Evolutionary conservation across 2,888 invertebrate genomes (phyloP), one percentile per base, ranked within the genome.

Genomic region (Phengaris alcon): DNA sequence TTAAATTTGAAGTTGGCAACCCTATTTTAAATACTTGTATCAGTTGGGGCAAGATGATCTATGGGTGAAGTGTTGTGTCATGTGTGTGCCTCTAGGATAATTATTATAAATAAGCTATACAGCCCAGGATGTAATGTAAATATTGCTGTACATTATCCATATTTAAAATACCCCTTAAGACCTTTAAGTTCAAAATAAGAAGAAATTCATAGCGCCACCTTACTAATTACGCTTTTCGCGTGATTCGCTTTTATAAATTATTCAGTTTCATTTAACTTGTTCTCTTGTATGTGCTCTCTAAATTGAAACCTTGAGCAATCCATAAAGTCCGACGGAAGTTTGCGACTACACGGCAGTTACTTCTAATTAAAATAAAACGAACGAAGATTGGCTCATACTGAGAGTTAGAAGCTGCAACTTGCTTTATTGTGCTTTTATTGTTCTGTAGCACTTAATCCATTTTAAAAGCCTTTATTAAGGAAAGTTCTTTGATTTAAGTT

Each of bases 351-450:
- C 15, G 48, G 48, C 46, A 69, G 46, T 48, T 69, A n/a, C 48
- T 69, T 69, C 48, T 70, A 70, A 70, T 70, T 51, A 70, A 70
- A 52, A 68, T 68, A 46, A 68, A 68, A n/a, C 68, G 68, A 35
- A 46, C 44, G 68, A 68, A 68, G 68, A 68, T 46, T 35, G 68
- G 44, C 46, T 46, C 46, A 68, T 68, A 46, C 46, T 46, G 68
- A 68, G 68, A 68, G 55, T 12, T 55, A 4, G 13, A 55, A 55
- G 55, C 9, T 6, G 55, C 13, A 48, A 59, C 44, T 68, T 68
- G 68, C 35, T 13, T n/a, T 68, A 68, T 46, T 46, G 68, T 59
- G 22, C 59, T 59, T 59, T 57, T 57, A 57, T 57, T 7, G 8
- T 8, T n/a, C 55, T 57, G 8, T 15, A 15, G 57, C n/a, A 57